These are phyloP conservation scores for Cecropterus lyciades DNA, from an alignment of 1,140 invertebrate genomes.

Conservation along the genomic window DNA sequence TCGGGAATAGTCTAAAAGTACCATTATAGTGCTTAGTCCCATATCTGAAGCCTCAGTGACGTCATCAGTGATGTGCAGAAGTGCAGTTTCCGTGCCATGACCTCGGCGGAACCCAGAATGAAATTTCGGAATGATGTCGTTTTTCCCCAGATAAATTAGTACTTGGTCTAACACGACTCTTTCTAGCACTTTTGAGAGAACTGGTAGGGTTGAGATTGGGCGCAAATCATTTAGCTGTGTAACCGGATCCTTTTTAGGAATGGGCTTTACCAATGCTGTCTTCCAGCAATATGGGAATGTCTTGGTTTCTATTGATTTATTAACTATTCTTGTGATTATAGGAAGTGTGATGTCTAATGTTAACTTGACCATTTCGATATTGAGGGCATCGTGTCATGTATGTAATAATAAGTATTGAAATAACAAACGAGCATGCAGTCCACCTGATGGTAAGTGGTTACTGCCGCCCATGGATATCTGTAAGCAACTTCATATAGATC, in stretches of 20 bases:
- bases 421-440: too few relatives aligned
- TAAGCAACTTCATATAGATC: too few relatives aligned
- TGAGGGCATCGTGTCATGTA: constrained; percentile 8
- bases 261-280: background rate
- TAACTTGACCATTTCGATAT: constrained; percentile 10
- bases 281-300: constrained; percentile 13
- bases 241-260: background rate
- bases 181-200: too few relatives aligned
- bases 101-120: background rate
- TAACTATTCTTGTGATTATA: constrained; percentile 14
- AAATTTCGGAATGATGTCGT: background rate
- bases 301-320: constrained; percentile 15
- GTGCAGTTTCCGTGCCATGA: background rate
- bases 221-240: background rate
- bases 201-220: too few relatives aligned
- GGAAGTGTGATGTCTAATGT: constrained; percentile 1
- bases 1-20: background rate
- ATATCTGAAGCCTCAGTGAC: background rate
- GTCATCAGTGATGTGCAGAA: background rate
- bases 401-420: too few relatives aligned
- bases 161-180: too few relatives aligned
- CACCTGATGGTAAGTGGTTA: too few relatives aligned
- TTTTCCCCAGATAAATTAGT: background rate
- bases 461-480: too few relatives aligned
- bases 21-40: background rate